Evolutionary conservation across 2,113 vertebrate species (phyloP).

Genomic region (Tyto alba): DNA sequence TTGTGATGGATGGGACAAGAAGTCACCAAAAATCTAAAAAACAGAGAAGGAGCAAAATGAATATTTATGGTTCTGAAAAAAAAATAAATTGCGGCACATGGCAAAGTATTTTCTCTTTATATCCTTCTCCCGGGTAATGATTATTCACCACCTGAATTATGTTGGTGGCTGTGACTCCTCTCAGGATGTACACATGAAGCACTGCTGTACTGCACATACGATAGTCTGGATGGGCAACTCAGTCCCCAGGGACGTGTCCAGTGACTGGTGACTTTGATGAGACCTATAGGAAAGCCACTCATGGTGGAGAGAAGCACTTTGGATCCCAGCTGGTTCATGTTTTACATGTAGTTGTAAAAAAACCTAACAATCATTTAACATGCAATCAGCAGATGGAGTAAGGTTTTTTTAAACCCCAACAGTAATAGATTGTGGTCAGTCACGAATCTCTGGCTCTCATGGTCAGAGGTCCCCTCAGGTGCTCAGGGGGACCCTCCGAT

Average conservation of each 20-base stretch:
- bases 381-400: not conserved
- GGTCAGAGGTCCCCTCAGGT: not conserved
- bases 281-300: not conserved
- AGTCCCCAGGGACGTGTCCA: not conserved
- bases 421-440: fast-evolving
- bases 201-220: not conserved
- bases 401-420: not conserved
- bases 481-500: fast-evolving
- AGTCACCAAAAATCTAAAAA: not conserved
- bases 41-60: not conserved
- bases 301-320: not conserved
- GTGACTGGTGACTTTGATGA: not conserved
- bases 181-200: not conserved
- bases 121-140: not conserved
- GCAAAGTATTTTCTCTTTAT: not conserved
- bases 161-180: not conserved
- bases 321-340: not conserved
- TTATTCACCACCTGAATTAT: not conserved
- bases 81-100: not conserved
- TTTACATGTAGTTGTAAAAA: not conserved
- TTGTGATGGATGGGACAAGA: not conserved
- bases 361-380: not conserved
- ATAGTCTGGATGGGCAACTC: not conserved
- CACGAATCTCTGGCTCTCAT: not conserved
- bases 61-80: not conserved